These are phyloP conservation scores for Solenopsis fugax DNA, from an alignment of 1,140 invertebrate species.

Conservation along the genomic window DNA sequence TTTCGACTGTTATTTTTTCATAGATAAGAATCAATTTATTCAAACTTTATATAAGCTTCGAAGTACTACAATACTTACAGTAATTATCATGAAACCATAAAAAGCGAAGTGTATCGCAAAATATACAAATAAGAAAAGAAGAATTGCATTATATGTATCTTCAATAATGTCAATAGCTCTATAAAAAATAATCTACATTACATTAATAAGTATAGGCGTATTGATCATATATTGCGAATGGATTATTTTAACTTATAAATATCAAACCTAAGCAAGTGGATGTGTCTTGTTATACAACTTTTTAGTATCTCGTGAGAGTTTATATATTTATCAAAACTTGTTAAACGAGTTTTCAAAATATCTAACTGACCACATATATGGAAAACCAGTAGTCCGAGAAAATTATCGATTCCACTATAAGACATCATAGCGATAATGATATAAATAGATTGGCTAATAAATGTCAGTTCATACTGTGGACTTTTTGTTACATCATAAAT, in stretches of 20 bases:
- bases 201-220: background rate
- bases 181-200: background rate
- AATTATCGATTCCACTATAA: too few species aligned
- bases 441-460: too few species aligned
- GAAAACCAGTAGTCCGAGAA: too few species aligned
- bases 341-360: too few species aligned
- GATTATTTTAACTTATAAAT: background rate
- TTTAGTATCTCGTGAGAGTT: too few species aligned
- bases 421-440: too few species aligned
- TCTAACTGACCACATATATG: too few species aligned
- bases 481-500: conserved; percentile 29
- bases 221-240: background rate
- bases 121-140: conserved; percentile 40
- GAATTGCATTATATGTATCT: conserved; percentile 32
- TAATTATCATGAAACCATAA: conserved; percentile 23
- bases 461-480: conserved; percentile 16
- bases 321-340: too few species aligned
- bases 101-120: conserved; percentile 26
- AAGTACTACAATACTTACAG: conserved; percentile 36
- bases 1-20: background rate
- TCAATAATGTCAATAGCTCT: conserved; percentile 50
- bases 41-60: background rate
- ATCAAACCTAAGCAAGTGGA: conserved; percentile 7
- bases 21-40: background rate
- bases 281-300: too few species aligned